Base-by-base conservation (phyloP, 2,797 vertebrate species). In the Cuniculus paca region DNA sequence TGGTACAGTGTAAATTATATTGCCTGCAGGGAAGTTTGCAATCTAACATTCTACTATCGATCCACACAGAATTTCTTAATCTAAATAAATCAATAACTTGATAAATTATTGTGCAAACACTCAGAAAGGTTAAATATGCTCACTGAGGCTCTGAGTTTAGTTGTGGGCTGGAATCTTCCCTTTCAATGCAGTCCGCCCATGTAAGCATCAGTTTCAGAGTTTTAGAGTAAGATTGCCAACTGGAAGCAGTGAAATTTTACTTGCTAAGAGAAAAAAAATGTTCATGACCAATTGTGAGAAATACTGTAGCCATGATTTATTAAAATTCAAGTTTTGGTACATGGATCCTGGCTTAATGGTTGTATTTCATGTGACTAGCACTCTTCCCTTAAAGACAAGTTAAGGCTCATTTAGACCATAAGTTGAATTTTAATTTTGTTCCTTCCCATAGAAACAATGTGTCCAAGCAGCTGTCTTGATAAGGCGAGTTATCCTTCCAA, bases 371-470 rank as follows among this genome's bases (percentile, higher is more conserved):
- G 17, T 60, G 63, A 22, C 72, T 63, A 52, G 10, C 50, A 24
- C 2, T 54, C 26, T 95, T 39, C 28, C n/a, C 63, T 94, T 56
- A 39, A 70, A 82, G 52, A 50, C 28, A 50, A n/a, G 28, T 12
- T 58, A 54, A 74, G 48, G 17, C 48, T 70, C 48, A 39, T 54
- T 83, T 75, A 83, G 68, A 72, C 8, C 6, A 39, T 45, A n/a
- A 86, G 19, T 19, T 58, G 39, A 16, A n/a, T 68, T 90, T 84
- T 81, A 16, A 39, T 91, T 93, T 86, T 79, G 54, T 61, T 92
- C 45, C n/a, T 88, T 82, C 31, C 8, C n/a, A 17, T 16, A n/a
- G 56, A 61, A 88, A 54, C 39, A 65, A 22, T 20, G 70, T 34
- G 19, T 78, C 24, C 19, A 90, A 80, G 45, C 1, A 52, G 20